Conservation (phyloP, 2,797 vertebrate species). For the Pipistrellus pygmaeus region DNA sequence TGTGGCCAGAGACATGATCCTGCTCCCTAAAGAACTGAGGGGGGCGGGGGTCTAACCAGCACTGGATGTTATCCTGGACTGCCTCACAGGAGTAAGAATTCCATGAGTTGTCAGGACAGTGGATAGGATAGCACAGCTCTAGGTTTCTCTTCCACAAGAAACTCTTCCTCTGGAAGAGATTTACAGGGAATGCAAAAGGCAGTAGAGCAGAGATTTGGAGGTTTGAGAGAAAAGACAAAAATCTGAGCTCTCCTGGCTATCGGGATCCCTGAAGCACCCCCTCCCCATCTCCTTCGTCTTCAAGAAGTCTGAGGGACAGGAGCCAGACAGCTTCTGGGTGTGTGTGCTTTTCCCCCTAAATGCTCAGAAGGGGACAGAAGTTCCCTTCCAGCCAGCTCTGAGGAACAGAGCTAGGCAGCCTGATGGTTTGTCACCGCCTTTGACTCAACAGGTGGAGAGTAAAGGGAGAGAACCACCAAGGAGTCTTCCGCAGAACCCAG, state of each 20-base stretch:
- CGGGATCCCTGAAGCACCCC: neutral
- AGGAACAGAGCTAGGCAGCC: neutral
- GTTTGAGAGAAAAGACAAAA: neutral
- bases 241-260: neutral
- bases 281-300: neutral
- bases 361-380: slow-evolving; percentile 66
- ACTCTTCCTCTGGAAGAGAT: neutral
- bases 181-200: neutral
- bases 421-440: neutral
- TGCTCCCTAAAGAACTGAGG: neutral
- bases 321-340: too few relatives aligned
- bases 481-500: neutral
- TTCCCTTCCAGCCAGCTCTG: neutral
- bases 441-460: neutral
- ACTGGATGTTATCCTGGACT: neutral
- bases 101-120: neutral
- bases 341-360: neutral
- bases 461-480: neutral
- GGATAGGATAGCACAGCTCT: neutral
- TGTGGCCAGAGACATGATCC: neutral
- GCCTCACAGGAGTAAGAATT: neutral
- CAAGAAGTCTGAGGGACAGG: neutral
- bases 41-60: neutral
- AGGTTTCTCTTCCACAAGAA: neutral
- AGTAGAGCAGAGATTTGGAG: neutral